A percentile compares a stretch with the other conserved stretches of the same genome.
These are phyloP conservation scores for Apostichopus parvimensis DNA, from an alignment of 35 echinoderm and acorn worm species.

Conservation along the genomic window DNA sequence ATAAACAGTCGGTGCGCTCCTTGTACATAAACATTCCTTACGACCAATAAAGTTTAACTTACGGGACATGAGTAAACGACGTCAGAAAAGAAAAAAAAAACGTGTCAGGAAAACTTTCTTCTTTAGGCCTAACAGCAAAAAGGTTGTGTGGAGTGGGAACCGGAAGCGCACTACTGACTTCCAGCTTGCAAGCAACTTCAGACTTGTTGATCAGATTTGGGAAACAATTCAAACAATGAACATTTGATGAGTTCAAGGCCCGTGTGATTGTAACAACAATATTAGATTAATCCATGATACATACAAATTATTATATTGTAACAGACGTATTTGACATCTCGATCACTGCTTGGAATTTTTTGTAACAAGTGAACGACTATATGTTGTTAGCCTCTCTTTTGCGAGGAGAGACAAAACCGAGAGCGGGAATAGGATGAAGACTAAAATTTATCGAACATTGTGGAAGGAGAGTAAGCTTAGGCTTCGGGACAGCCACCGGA, in stretches of 20 bases:
- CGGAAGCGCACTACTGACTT: not conserved
- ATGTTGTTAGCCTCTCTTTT: too few species aligned
- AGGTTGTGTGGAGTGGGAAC: not conserved
- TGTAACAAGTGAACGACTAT: too few species aligned
- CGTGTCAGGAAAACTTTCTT: not conserved
- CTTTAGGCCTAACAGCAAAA: not conserved
- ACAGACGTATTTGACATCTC: not conserved
- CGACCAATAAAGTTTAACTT: constrained; percentile 4
- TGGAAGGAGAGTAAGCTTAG: too few species aligned
- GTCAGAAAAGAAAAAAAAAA: not conserved
- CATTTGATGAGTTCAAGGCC: not conserved
- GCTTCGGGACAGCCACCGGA: too few species aligned
- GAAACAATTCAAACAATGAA: constrained; percentile 5
- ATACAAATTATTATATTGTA: not conserved
- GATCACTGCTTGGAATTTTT: too few species aligned
- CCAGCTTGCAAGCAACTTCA: not conserved
- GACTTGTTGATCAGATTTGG: not conserved
- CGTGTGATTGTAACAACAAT: not conserved
- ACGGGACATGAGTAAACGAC: not conserved
- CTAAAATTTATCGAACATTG: too few species aligned
- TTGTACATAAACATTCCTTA: constrained; percentile 17
- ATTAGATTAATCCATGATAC: not conserved
- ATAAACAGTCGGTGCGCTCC: not conserved
- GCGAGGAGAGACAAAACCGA: too few species aligned
- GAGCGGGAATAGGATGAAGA: too few species aligned